Evolutionary conservation across 2,113 vertebrate genomes (phyloP).

Genomic region (Eupsittula cactorum): DNA sequence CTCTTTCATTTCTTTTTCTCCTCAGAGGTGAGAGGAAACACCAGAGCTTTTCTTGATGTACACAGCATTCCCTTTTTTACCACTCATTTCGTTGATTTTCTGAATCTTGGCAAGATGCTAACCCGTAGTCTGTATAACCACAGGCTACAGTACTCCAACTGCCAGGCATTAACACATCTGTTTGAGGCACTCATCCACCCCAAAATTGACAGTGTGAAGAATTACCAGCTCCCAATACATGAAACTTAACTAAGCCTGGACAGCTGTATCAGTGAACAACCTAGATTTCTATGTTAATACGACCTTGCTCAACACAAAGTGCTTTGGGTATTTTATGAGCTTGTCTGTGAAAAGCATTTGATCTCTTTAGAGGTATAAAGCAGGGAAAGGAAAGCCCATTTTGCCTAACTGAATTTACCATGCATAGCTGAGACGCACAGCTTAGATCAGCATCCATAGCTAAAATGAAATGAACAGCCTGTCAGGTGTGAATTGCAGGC

Average conservation of each 20-base stretch:
- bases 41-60: neutral
- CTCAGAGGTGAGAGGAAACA: neutral
- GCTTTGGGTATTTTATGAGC: neutral
- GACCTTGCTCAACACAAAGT: neutral
- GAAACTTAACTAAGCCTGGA: conserved; percentile 31
- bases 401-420: neutral
- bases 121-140: conserved; percentile 9
- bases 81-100: neutral
- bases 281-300: conserved; percentile 12
- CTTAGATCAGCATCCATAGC: neutral
- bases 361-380: neutral
- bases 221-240: conserved; percentile 24
- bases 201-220: conserved; percentile 45
- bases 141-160: conserved; percentile 15
- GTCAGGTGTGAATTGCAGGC: neutral
- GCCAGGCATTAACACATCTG: conserved; percentile 37
- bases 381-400: neutral
- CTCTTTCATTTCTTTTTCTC: neutral
- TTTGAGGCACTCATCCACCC: conserved; percentile 52
- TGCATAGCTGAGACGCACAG: neutral
- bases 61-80: neutral
- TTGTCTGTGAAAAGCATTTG: neutral
- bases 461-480: neutral
- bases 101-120: conserved; percentile 18
- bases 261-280: conserved; percentile 14